Conservation (phyloP, 2,888 invertebrate species). For the Chymomyza amoena region DNA sequence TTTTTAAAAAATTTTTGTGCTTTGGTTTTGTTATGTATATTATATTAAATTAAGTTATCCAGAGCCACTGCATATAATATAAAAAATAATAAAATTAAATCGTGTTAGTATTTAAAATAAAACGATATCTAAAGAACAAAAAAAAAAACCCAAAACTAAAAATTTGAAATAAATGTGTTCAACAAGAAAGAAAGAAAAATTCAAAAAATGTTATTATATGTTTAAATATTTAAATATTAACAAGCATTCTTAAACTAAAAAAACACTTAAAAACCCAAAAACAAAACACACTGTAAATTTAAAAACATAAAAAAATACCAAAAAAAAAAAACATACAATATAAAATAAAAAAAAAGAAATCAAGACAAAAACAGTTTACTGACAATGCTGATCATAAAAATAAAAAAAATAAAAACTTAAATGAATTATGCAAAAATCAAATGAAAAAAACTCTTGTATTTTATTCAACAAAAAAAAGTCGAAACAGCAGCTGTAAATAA, state of each 20-base stretch:
- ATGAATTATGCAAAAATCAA: conserved; percentile 29
- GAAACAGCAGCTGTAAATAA: conserved; percentile 23
- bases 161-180: conserved; percentile 68
- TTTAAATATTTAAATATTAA: conserved; percentile 49
- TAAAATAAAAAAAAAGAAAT: conserved; percentile 23
- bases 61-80: conserved; percentile 17
- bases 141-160: conserved; percentile 28
- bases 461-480: conserved; percentile 11
- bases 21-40: conserved; percentile 10
- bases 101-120: conserved; percentile 34
- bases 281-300: conserved; percentile 15
- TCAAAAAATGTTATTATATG: conserved; percentile 66
- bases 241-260: conserved; percentile 32
- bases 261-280: conserved; percentile 27
- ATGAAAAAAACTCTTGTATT: conserved; percentile 38
- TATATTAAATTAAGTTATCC: conserved; percentile 18
- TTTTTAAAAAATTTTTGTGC: background rate
- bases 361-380: conserved; percentile 22
- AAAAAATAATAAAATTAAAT: conserved; percentile 16
- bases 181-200: conserved; percentile 21
- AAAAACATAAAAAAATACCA: conserved; percentile 24
- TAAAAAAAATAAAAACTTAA: conserved; percentile 27
- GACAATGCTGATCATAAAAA: background rate
- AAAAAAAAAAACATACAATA: conserved; percentile 10
- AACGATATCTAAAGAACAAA: conserved; percentile 20